Evolutionary conservation across 2,797 vertebrate species (phyloP), one percentile per base, ranked within the genome.

Genomic region (Lepilemur septentrionalis): DNA sequence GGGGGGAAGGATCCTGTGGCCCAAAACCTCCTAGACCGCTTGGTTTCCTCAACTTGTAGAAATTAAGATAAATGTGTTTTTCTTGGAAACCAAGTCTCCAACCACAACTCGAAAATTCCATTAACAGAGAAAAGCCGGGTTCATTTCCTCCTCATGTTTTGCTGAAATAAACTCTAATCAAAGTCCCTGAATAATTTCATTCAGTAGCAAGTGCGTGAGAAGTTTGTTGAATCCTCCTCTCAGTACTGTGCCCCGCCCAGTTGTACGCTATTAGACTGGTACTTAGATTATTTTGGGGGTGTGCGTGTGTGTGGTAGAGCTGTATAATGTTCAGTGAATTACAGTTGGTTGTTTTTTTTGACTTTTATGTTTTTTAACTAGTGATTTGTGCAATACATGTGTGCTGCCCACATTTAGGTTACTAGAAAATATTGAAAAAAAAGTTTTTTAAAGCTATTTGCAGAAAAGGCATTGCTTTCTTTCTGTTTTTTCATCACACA

Each of bases 41-140:
- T 50, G 55, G 59, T 91, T 94, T 86, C 75, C 61, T 65, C 90
- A 52, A 72, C 85, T 96, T 83, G 75, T n/a, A 69, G 70, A 96
- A 91, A 95, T 97, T 28, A 73, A 96, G 92, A 97, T 78, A 79
- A 95, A 88, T 73, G 78, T 95, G 76, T 85, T 95, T 95, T 96
- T 95, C 75, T 96, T 97, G 69, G 96, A 95, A 94, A 95, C 67
- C 5, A 0, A 52, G 63, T 91, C 35, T 89, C 32, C 80, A 93
- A 91, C 85, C 79, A 69, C 57, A 11, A 41, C 57, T 72, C 2
- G 5, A 14, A 79, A 57, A 72, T 95, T 91, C 75, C 48, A 43
- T 69, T 48, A 78, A 75, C 48, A 32, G 12, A 52, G 93, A 93
- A 50, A 43, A 70, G 69, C 65, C 10, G 1, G 43, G 28, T 81